Evolutionary conservation across 2,797 vertebrate species (phyloP), one percentile per base, ranked within the genome.

Genomic region (Notamacropus eugenii): DNA sequence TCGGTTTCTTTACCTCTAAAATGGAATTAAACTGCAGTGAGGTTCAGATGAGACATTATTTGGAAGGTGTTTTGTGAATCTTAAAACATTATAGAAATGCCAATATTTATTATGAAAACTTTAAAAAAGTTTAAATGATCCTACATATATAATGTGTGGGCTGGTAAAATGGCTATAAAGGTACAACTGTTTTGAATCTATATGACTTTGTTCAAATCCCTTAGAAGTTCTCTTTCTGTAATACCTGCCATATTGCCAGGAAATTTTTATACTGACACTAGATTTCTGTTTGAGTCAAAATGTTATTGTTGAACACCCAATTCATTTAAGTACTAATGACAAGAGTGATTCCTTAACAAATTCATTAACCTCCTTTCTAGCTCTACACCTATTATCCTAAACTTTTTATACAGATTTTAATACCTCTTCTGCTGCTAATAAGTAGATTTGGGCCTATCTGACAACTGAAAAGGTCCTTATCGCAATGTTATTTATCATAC

Each of bases 201-300:
- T 90, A 93, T 54, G 58, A 56, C 54, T 74, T 87, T 52, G 13
- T 56, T 8, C 10, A 55, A 3, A 57, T 29, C 31, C 10, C 11
- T 56, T 91, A 54, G 52, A 34, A 10, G n/a, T 67, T 67, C 59
- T 62, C 31, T 67, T 67, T 67, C 59, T 34, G 59, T n/a, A 67
- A 93, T 4, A 50, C 3, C 13, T 57, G 16, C 16, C 28, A 34
- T 11, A 46, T 46, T 92, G 74, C 34, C n/a, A 82, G 16, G 62
- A 94, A 92, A 91, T 91, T 6, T 97, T 67, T 55, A 92, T 96
- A 31, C 55, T 31, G 50, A 95, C 16, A 92, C 54, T 28, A 94
- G 55, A 95, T 90, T 82, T 3, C 46, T 93, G 34, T 58, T 10
- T 54, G 46, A 29, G n/a, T 29, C 5, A 55, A 54, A 93, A 91